Evolutionary conservation across 2,888 invertebrate genomes (phyloP), one percentile per base, ranked within the genome.

Genomic region (Caenorhabditis uteleia): DNA sequence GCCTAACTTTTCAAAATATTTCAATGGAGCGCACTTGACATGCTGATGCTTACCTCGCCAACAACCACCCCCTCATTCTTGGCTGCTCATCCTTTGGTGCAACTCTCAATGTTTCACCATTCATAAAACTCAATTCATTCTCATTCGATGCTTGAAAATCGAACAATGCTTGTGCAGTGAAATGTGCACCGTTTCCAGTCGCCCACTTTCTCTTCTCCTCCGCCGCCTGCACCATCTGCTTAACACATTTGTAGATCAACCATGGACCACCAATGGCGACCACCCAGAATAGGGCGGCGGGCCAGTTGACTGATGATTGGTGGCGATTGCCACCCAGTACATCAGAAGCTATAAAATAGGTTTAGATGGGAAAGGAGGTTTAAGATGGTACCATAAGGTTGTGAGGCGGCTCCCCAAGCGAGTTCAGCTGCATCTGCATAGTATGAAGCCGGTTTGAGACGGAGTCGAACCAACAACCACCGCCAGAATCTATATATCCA

Each of bases 221-320:
- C 26, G 74, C 76, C 4, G 70, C 56, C 21, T 62, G 68, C 12
- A 79, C 81, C 75, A 85, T 80, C 4, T 85, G 83, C 25, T 88
- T 89, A 62, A 93, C 84, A 84, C 93, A 88, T 84, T 89, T 91
- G 86, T 91, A 90, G 65, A 94, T 90, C 43, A 97, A 87, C 86
- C 93, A 95, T 0, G 97, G 95, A 57, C 44, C 93, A 0, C 92
- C 91, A 48, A 93, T 88, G 43, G 95, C 89, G 53, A 94, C 89
- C 3, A 91, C 90, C 78, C 95, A 88, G 86, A 95, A 95, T 77
- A 93, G 87, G 3, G 95, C 83, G 12, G 94, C 89, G 0, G 95
- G 92, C 95, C 94, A 95, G 10, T 86, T 84, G 43, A 74, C 68
- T 23, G 56, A 45, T 2, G 65, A 21, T 39, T 60, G 38, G n/a